Percentiles rank a stretch among this genome's conserved stretches.
Evolutionary conservation across 1,140 invertebrate genomes (phyloP).

Genomic region (Diorhabda sublineata): DNA sequence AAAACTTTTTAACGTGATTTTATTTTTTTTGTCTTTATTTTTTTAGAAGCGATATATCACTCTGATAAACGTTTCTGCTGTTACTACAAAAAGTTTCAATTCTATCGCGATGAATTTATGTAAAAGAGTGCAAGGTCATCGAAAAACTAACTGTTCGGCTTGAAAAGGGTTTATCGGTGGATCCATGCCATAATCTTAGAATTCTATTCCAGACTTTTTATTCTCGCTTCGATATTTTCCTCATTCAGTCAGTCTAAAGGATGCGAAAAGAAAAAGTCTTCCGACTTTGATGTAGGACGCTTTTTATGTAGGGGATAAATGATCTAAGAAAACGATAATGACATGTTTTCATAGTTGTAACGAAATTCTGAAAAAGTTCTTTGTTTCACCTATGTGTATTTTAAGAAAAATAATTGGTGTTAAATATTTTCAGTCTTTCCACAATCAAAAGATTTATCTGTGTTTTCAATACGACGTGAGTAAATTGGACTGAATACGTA

Average conservation of each 20-base stretch:
- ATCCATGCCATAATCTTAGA: not conserved
- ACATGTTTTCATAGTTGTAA: constrained; percentile 1
- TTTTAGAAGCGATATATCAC: not conserved
- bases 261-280: not conserved
- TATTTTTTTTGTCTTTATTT: not conserved
- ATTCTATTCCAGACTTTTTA: constrained; percentile 2
- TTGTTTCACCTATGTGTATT: no score
- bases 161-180: not conserved
- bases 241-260: not conserved
- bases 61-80: not conserved
- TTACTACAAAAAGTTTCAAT: not conserved
- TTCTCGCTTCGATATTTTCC: not conserved
- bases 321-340: not conserved
- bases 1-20: no score
- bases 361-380: no score
- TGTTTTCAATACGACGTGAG: no score
- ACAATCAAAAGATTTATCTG: no score
- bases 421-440: no score
- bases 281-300: not conserved
- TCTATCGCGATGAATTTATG: not conserved
- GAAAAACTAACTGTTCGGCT: constrained; percentile 2
- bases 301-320: not conserved
- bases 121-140: constrained; percentile 1
- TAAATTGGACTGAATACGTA: no score
- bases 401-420: no score